Conservation (phyloP, 2,113 vertebrate genomes). For the Lonchura striata region DNA sequence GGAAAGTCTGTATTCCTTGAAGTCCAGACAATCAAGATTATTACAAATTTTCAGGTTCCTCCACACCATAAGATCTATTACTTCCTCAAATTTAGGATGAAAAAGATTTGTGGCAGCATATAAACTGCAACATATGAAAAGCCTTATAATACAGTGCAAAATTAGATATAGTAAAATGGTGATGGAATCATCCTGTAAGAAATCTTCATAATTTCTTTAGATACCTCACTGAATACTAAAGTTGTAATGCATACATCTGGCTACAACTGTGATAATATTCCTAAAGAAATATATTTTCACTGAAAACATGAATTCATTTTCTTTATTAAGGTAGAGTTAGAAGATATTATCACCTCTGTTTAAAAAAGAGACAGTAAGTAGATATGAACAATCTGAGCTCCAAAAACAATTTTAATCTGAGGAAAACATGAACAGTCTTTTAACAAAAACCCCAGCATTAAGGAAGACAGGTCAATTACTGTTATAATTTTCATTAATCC, state of each 20-base stretch:
- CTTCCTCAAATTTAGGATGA: not conserved
- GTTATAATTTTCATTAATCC: not conserved
- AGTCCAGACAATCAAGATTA: not conserved
- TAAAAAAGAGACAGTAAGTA: not conserved
- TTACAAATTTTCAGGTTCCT: not conserved
- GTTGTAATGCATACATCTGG: not conserved
- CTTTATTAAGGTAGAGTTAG: not conserved
- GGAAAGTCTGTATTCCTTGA: not conserved
- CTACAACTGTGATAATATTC: not conserved
- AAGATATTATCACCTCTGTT: not conserved
- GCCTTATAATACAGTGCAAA: not conserved
- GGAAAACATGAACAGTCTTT: not conserved
- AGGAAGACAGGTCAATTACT: not conserved
- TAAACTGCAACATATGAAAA: not conserved
- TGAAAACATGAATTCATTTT: not conserved
- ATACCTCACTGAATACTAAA: not conserved
- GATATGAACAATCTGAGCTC: not conserved
- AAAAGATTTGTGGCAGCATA: not conserved
- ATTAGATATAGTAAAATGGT: not conserved
- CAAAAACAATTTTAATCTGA: accelerated
- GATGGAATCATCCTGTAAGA: not conserved
- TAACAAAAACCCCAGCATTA: not conserved
- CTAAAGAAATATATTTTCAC: not conserved
- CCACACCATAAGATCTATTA: not conserved
- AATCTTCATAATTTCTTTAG: not conserved